Conservation (phyloP, 2,113 vertebrate genomes). For the Ophthalmolycus amberensis region DNA sequence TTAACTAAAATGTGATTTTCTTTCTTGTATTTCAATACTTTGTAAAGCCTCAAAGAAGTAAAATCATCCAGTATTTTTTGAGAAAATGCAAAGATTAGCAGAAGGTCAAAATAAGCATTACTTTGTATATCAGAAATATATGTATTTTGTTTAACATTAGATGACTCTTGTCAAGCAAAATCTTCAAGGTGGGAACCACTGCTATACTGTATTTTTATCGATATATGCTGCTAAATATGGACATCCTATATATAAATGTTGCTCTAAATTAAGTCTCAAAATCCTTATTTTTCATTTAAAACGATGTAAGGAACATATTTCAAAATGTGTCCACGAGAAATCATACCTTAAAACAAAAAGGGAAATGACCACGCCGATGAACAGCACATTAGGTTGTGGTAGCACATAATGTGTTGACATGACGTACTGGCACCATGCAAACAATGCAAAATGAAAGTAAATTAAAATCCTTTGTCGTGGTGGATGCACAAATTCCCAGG, state of each 20-base stretch:
- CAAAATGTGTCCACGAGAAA: not conserved
- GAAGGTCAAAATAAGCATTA: not conserved
- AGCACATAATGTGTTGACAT: not conserved
- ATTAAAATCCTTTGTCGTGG: not conserved
- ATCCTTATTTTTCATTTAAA: not conserved
- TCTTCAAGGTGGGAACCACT: not conserved
- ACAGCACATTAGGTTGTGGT: not conserved
- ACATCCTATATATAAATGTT: not conserved
- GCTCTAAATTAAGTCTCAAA: not conserved
- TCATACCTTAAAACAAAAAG: not conserved
- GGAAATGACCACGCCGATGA: not conserved
- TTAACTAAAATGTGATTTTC: not conserved
- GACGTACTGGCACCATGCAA: not conserved
- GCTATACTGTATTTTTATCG: not conserved
- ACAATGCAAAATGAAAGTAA: not conserved
- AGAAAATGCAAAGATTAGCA: not conserved
- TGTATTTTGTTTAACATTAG: not conserved
- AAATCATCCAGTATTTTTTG: not conserved
- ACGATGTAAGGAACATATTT: not conserved
- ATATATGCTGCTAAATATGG: not conserved
- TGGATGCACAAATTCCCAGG: not conserved
- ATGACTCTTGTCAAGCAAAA: not conserved
- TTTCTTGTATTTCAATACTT: not conserved
- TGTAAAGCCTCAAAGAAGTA: not conserved
- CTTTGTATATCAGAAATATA: not conserved